Percentiles rank a stretch among this genome's conserved stretches.
Conservation (phyloP, 2,113 vertebrate genomes). For the Coreoperca whiteheadi region DNA sequence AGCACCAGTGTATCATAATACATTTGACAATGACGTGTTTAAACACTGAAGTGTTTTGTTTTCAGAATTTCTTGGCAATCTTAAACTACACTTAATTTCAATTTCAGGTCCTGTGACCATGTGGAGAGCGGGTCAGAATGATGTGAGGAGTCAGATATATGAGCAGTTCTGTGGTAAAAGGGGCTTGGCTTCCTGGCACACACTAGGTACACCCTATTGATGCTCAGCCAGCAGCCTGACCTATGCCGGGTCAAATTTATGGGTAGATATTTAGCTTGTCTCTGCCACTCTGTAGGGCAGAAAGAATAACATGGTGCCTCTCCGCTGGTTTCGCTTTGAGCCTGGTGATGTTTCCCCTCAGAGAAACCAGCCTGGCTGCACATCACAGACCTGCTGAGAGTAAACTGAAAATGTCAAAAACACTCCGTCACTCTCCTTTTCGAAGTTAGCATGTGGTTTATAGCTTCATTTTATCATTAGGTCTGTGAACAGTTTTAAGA, state of each 20-base stretch:
- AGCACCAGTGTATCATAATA: conserved; percentile 14
- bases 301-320: conserved; percentile 71
- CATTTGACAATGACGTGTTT: conserved; percentile 36
- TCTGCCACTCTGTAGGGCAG: conserved; percentile 65
- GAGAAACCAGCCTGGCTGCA: conserved; percentile 61
- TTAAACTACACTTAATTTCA: conserved; percentile 55
- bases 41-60: conserved; percentile 40
- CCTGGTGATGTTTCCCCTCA: conserved; percentile 58
- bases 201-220: conserved; percentile 60
- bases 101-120: conserved; percentile 65
- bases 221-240: conserved; percentile 62
- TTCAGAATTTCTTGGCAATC: conserved; percentile 35
- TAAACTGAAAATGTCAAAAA: conserved; percentile 70
- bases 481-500: background rate
- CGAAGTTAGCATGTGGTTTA: conserved; percentile 44
- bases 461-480: conserved; percentile 41
- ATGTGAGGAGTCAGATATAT: conserved; percentile 67
- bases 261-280: conserved; percentile 72
- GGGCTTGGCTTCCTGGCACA: conserved; percentile 62
- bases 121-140: conserved; percentile 44
- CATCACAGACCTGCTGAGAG: conserved; percentile 64
- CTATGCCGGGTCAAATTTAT: conserved; percentile 71
- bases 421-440: conserved; percentile 48
- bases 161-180: conserved; percentile 63
- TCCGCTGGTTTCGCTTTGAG: conserved; percentile 24